These are phyloP conservation scores for Phymatocera aterrima DNA, from an alignment of 2,888 invertebrate genomes.

Conservation along the genomic window DNA sequence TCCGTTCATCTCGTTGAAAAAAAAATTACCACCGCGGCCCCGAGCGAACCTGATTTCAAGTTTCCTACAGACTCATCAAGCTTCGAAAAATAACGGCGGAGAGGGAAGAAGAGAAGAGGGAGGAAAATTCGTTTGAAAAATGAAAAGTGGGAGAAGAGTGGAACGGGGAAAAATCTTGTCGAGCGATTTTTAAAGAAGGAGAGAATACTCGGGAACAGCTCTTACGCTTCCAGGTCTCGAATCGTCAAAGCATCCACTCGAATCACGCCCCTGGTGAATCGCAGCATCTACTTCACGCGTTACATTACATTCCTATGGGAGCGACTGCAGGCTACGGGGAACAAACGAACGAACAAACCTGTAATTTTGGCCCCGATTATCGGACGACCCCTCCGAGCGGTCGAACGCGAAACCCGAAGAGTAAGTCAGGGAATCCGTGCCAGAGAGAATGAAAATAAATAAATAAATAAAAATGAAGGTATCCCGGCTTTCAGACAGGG, in stretches of 20 bases:
- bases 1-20: conserved; percentile 20
- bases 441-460: not conserved
- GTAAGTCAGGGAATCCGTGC: conserved; percentile 14
- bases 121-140: not conserved
- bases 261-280: not conserved
- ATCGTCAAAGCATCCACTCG: conserved; percentile 17
- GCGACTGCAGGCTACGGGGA: conserved; percentile 10
- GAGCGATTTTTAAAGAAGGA: conserved; percentile 14
- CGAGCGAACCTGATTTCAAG: not conserved
- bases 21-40: not conserved
- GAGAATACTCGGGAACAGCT: not conserved
- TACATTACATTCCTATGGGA: not conserved
- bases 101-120: not conserved
- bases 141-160: not conserved
- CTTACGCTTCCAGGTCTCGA: not conserved
- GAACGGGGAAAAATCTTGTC: not conserved
- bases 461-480: conserved; percentile 46
- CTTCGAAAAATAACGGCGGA: not conserved
- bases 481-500: conserved; percentile 22
- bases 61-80: not conserved
- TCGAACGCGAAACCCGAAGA: not conserved
- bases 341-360: conserved; percentile 39
- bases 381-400: conserved; percentile 25
- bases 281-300: conserved; percentile 4
- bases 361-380: conserved; percentile 35